A percentile compares a stretch with the other conserved stretches of the same genome.
phyloP scores from a whole-genome alignment of 2,888 invertebrate species.

The Drosophila buzzatii region DNA sequence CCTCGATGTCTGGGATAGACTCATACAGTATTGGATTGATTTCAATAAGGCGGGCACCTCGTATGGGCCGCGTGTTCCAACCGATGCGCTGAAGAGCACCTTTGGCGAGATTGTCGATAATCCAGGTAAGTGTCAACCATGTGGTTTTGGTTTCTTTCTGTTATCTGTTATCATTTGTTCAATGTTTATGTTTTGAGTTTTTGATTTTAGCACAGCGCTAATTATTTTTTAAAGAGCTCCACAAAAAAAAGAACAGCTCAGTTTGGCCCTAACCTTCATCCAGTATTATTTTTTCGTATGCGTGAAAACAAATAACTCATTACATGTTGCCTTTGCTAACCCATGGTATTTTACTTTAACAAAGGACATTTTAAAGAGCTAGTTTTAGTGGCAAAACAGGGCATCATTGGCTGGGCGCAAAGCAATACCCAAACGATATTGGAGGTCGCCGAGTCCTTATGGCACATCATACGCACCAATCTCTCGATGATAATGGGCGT shows the following conservation, averaged over 20 bases:
- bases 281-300: constrained; percentile 41
- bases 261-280: constrained; percentile 43
- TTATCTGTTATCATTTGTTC: constrained; percentile 42
- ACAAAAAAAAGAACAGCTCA: constrained; percentile 5
- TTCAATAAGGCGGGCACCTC: constrained; percentile 86
- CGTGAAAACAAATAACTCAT: constrained; percentile 71
- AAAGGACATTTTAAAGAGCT: constrained; percentile 86
- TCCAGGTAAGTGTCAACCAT: constrained; percentile 87
- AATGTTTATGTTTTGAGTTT: constrained; percentile 42
- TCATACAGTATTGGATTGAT: constrained; percentile 97
- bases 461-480: constrained; percentile 97
- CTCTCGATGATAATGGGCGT: constrained; percentile 93
- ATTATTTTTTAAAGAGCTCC: constrained; percentile 1
- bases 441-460: constrained; percentile 93
- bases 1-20: constrained; percentile 95
- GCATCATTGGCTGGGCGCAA: constrained; percentile 92
- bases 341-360: constrained; percentile 83
- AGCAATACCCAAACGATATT: constrained; percentile 95
- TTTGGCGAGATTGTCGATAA: constrained; percentile 90
- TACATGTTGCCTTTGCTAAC: constrained; percentile 82
- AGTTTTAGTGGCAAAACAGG: constrained; percentile 86
- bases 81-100: constrained; percentile 89
- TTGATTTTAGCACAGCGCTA: constrained; percentile 20
- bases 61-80: constrained; percentile 91
- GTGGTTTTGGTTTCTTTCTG: neutral